Base-by-base conservation (phyloP, 2,113 vertebrate species). In the Varanus komodoensis region DNA sequence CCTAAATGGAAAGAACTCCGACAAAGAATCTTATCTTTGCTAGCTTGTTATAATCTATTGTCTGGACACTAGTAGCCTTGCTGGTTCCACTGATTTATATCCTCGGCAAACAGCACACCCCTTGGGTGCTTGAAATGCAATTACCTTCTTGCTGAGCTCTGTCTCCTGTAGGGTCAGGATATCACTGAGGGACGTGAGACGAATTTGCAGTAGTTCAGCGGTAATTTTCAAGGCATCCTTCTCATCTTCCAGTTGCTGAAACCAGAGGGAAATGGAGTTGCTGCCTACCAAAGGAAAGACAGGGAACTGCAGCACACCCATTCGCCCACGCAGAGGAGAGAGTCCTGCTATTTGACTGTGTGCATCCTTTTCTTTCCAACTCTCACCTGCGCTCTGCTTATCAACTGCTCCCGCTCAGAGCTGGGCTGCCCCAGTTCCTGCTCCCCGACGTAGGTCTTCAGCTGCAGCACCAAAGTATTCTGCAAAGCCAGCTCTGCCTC, bases 151-250 rank as follows among this genome's bases (percentile, higher is more conserved):
- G 80, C 84, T 77, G 80, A 96, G 92, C 81, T 96, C 96, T 15
- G 88, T 92, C 83, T 97, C 97, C 93, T 97, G 97, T 23, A 97
- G 92, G 57, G 92, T 27, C 25, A 97, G 94, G 82, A 97, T 96
- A 68, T 96, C 92, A 1, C 38, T 89, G 32, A 97, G 96, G 7
- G 96, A 96, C 61, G 96, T 83, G n/a, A 97, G 93, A 0, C 97
- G 94, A 50, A 97, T 94, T 69, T 96, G 93, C 80, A 97, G 93
- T 86, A 97, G 91, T 79, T 95, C 95, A 0, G 34, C 61, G 0
- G 95, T 96, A n/a, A 89, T 50, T 14, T 75, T 91, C 80, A 97
- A 87, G 27, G 93, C 44, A 0, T 92, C 92, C 3, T 94, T 92
- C 78, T 97, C 96, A 87, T 96, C 95, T 86, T 92, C 91, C 91